phyloP scores from a whole-genome alignment of 2,888 invertebrate genomes.

The Cryptus armator region DNA sequence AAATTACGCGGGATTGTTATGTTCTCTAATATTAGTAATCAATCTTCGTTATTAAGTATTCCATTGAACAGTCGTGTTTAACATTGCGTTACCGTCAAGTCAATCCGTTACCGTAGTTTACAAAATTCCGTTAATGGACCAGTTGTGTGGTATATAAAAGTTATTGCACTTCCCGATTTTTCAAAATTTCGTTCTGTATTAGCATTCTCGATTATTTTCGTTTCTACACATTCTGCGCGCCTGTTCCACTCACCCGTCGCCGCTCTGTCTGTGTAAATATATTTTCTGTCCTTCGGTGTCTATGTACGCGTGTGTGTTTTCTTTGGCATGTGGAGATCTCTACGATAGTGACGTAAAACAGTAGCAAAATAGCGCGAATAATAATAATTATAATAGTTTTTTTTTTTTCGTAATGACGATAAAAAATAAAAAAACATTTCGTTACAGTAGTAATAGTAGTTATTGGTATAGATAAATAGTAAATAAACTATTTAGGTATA shows the following conservation, averaged over 20 bases:
- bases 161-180: constrained; percentile 49
- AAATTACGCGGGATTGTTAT: constrained; percentile 43
- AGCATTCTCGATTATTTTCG: constrained; percentile 17
- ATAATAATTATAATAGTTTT: constrained; percentile 61
- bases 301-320: constrained; percentile 70
- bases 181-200: constrained; percentile 27
- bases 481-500: constrained; percentile 42
- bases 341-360: constrained; percentile 72
- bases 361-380: constrained; percentile 69
- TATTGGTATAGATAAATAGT: constrained; percentile 57
- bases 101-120: constrained; percentile 7
- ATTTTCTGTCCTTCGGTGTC: constrained; percentile 9
- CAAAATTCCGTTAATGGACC: constrained; percentile 14
- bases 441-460: constrained; percentile 59
- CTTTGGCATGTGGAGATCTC: constrained; percentile 82
- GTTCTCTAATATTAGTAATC: constrained; percentile 3
- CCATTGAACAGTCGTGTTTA: neutral
- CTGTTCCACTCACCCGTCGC: constrained; percentile 61
- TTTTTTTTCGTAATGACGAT: constrained; percentile 54
- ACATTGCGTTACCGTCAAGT: constrained; percentile 6
- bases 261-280: constrained; percentile 36
- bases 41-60: constrained; percentile 8
- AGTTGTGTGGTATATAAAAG: constrained; percentile 28
- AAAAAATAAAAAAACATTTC: constrained; percentile 67
- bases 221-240: constrained; percentile 44